Evolutionary conservation across 1,140 invertebrate genomes (phyloP), one percentile per base, ranked within the genome.

Genomic region (Drosophila melanica): DNA sequence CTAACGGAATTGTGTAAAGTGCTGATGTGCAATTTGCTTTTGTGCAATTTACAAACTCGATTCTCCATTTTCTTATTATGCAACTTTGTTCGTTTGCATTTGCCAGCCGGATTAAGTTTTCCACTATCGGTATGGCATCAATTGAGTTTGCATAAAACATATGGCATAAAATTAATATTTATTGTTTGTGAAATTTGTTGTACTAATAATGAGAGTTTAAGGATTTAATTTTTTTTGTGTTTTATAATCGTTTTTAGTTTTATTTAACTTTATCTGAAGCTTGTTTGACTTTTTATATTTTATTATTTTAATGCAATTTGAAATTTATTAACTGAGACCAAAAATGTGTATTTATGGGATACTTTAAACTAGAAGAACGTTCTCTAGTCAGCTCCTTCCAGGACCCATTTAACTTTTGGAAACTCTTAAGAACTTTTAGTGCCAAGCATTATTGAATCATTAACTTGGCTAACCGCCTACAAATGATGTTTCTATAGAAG

Each of bases 401-500:
- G 27, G 27, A 27, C 27, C 27, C 27, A 27, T 27, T 27, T 7
- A 27, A 27, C 27, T 27, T 27, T 8, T 47, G 2, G 3, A 16
- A 8, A n/a, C 11, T 20, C 11, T 35, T 11, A 0, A n/a, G 23
- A 45, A 59, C 12, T 66, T 72, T 51, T 14, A 23, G 20, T 39
- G 35, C 44, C 30, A 8, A 11, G 18, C 41, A 73, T 60, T 73
- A 60, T 41, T 54, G 54, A 68, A 59, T 59, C 55, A 73, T 73
- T 60, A 68, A 35, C 20, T 51, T 58, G 53, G 54, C 44, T 59
- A 66, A 72, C 53, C 53, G 69, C 37, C 63, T 45, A 35, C 39
- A 66, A 72, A 72, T 59, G 48, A 4, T 10, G 55, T 41, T 72
- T 72, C 47, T 67, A 72, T 66, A 72, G 66, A 45, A 58, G 30